Conservation (phyloP, 2,888 invertebrate genomes). For the Frankliniella intonsa region DNA sequence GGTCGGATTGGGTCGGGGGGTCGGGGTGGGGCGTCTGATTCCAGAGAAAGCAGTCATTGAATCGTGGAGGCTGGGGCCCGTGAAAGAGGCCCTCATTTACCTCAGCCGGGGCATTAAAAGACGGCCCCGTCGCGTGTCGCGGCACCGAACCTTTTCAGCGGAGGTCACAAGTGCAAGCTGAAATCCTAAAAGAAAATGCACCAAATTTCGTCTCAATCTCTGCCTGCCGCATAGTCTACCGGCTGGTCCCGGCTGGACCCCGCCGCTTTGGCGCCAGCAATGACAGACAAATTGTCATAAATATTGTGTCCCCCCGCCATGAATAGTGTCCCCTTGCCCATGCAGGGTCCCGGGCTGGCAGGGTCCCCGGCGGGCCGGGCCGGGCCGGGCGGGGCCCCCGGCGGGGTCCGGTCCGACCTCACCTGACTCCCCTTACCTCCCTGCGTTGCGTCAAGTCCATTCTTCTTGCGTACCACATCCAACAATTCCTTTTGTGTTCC, state of each 20-base stretch:
- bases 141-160: too few species aligned
- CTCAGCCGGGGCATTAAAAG: neutral
- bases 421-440: neutral
- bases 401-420: neutral
- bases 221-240: too few species aligned
- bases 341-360: neutral
- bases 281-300: slow-evolving; percentile 27
- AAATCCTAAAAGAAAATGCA: too few species aligned
- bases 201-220: too few species aligned
- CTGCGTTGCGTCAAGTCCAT: slow-evolving; percentile 20
- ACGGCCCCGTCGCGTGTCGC: neutral
- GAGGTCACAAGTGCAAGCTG: too few species aligned
- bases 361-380: neutral
- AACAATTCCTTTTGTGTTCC: slow-evolving; percentile 23
- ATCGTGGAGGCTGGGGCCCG: neutral
- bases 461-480: slow-evolving; percentile 16
- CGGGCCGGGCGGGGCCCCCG: neutral
- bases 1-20: slow-evolving; percentile 11
- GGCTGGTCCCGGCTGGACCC: neutral
- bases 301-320: slow-evolving; percentile 20
- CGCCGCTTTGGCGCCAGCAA: slow-evolving; percentile 3
- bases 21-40: neutral
- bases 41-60: neutral
- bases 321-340: slow-evolving; percentile 20
- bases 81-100: neutral